Conservation (phyloP, 2,888 invertebrate species). For the Oscheius sp. region DNA sequence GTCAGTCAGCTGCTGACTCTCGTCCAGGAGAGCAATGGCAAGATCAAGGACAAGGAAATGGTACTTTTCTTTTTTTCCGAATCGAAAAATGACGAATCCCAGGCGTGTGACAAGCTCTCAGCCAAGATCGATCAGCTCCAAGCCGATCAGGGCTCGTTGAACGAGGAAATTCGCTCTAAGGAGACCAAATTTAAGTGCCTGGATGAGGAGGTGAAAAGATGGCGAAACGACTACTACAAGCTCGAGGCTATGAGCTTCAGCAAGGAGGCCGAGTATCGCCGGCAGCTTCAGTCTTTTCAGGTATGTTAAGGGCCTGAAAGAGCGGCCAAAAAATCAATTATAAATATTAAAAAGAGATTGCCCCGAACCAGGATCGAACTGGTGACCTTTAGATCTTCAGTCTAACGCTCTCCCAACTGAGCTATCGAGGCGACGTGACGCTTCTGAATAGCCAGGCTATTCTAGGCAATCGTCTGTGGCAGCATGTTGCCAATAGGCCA, state of each 20-base stretch:
- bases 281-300: constrained; percentile 4
- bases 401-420: constrained; percentile 70
- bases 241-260: neutral
- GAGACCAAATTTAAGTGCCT: constrained; percentile 5
- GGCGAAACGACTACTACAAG: constrained; percentile 21
- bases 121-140: neutral
- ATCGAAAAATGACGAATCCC: neutral
- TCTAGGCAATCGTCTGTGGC: too few species aligned
- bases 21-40: neutral
- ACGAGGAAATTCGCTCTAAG: neutral
- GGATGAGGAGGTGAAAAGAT: constrained; percentile 8
- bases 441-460: too few species aligned
- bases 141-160: neutral
- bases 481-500: too few species aligned
- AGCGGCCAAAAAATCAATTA: too few species aligned
- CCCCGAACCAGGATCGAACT: constrained; percentile 67
- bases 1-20: neutral
- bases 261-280: constrained; percentile 6
- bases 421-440: constrained; percentile 43
- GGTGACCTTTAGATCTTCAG: constrained; percentile 70
- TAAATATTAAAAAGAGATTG: constrained; percentile 34
- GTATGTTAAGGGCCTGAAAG: neutral
- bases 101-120: neutral
- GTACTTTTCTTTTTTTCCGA: neutral
- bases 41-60: constrained; percentile 12